Conservation (phyloP, 1,140 invertebrate genomes). For the Meteorus sp. region DNA sequence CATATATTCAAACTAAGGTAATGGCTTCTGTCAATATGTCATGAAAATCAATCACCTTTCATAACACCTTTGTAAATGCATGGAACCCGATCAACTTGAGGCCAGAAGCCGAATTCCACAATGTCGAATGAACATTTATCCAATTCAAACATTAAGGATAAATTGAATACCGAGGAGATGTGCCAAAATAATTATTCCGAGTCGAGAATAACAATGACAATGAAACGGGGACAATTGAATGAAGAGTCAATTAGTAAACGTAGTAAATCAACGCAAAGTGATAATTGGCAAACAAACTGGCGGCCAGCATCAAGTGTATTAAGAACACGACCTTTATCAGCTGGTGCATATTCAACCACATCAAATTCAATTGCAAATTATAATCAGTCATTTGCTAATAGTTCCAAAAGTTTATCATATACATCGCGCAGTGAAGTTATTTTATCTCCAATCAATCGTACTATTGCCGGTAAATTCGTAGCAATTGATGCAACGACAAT, state of each 20-base stretch:
- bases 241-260: conserved; percentile 29
- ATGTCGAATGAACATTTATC: conserved; percentile 8
- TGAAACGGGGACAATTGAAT: conserved; percentile 17
- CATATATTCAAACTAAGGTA: too few species aligned
- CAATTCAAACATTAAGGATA: conserved; percentile 11
- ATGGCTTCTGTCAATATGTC: too few species aligned
- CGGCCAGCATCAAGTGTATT: conserved; percentile 30
- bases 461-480: conserved; percentile 39
- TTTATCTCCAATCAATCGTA: conserved; percentile 36
- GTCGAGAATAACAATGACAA: conserved; percentile 1
- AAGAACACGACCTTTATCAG: conserved; percentile 41
- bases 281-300: conserved; percentile 37
- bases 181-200: conserved; percentile 9
- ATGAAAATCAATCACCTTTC: too few species aligned
- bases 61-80: too few species aligned
- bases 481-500: conserved; percentile 42
- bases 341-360: conserved; percentile 39
- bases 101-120: too few species aligned
- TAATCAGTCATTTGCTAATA: conserved; percentile 28
- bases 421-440: conserved; percentile 48
- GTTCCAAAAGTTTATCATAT: conserved; percentile 32
- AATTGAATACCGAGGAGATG: neutral
- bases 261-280: conserved; percentile 48
- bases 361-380: conserved; percentile 35
- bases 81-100: too few species aligned